A percentile compares a stretch with the other conserved stretches of the same genome.
Evolutionary conservation across 2,888 invertebrate genomes (phyloP).

Genomic region (Cephalotes varians): DNA sequence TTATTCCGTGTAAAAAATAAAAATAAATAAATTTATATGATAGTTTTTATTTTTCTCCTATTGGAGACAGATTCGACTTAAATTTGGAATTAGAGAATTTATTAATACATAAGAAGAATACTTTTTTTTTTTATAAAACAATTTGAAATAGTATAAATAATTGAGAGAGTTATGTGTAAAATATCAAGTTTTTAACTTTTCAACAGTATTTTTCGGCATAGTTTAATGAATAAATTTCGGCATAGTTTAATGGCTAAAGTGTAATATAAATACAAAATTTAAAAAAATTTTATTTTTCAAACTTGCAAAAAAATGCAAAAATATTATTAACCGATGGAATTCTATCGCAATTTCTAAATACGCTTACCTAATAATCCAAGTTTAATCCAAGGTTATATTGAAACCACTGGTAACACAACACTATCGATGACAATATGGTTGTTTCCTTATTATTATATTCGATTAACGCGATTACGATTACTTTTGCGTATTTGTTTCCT

Average conservation of each 20-base stretch:
- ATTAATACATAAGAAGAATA: background rate
- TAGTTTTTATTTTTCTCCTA: background rate
- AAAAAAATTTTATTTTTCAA: background rate
- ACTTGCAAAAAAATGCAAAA: background rate
- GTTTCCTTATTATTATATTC: background rate
- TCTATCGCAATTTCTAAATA: slow-evolving; percentile 13
- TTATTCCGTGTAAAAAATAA: background rate
- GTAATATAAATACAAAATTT: background rate
- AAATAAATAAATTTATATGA: slow-evolving; percentile 20
- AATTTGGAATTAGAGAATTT: background rate
- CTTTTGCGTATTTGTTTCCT: background rate
- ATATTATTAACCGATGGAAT: background rate
- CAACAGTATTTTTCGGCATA: background rate
- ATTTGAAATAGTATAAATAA: background rate
- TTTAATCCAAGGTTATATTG: slow-evolving; percentile 74
- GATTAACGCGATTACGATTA: background rate
- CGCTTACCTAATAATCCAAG: slow-evolving; percentile 69
- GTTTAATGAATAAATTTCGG: background rate
- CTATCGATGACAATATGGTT: slow-evolving; percentile 25
- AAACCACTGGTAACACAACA: slow-evolving; percentile 75
- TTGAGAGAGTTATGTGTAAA: background rate
- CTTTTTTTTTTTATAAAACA: background rate
- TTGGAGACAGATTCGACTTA: background rate
- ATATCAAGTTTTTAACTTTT: background rate
- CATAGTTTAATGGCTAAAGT: no score